Percentiles rank a stretch among this genome's conserved stretches.
Conservation (phyloP, 1,140 invertebrate species). For the Drosophila azteca region DNA sequence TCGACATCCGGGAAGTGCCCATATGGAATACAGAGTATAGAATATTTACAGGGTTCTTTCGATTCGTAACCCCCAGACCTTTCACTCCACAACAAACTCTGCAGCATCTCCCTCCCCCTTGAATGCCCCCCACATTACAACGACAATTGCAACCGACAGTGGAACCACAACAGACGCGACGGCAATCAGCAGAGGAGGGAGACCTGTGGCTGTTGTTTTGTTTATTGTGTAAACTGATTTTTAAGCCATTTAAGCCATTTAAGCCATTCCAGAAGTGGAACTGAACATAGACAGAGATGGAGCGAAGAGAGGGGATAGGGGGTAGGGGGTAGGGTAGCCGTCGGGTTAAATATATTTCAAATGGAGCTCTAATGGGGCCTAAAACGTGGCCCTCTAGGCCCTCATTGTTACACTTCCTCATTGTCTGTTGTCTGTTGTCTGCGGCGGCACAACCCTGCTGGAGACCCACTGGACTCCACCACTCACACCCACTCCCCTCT, state of each 20-base stretch:
- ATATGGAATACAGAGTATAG: no score
- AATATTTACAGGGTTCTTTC: no score
- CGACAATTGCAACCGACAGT: constrained; percentile 43
- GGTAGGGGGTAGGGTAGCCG: neutral
- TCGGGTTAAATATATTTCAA: constrained; percentile 46
- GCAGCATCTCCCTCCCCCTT: no score
- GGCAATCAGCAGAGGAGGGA: constrained; percentile 27
- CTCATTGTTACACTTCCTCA: constrained; percentile 39
- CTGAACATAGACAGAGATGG: no score
- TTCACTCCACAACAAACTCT: no score
- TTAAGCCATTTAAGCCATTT: constrained; percentile 42
- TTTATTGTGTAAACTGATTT: constrained; percentile 42
- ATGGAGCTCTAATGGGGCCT: constrained; percentile 53
- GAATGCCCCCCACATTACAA: no score
- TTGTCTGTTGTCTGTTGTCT: constrained; percentile 21
- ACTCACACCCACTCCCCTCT: neutral
- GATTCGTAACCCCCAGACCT: no score
- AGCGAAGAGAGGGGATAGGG: no score
- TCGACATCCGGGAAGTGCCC: no score
- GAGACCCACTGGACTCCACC: no score
- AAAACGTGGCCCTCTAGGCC: constrained; percentile 27
- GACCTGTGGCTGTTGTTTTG: constrained; percentile 40
- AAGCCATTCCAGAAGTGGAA: constrained; percentile 11
- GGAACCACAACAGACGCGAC: constrained; percentile 22
- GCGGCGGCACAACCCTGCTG: no score